Percentiles rank a stretch among this genome's conserved stretches.
These are phyloP conservation scores for Scaptomyza parva DNA, from an alignment of 2,888 invertebrate species.

Conservation along the genomic window DNA sequence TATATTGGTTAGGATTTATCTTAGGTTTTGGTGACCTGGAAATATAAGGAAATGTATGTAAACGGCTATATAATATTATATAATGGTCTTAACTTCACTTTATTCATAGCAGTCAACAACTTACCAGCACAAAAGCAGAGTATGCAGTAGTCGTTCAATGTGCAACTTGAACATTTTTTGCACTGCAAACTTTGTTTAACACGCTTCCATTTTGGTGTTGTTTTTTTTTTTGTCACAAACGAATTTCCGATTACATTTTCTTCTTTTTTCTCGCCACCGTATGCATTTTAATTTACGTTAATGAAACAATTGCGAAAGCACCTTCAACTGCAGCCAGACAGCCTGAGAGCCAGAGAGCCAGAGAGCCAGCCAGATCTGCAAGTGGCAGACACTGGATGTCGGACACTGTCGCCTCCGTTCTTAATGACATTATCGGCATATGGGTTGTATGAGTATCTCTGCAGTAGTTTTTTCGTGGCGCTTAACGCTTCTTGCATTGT, in stretches of 20 bases:
- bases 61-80: no score
- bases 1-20: background rate
- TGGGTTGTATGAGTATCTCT: constrained; percentile 59
- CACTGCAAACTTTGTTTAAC: constrained; percentile 2
- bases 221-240: constrained; percentile 45
- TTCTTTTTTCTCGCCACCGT: constrained; percentile 49
- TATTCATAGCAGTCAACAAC: no score
- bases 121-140: background rate
- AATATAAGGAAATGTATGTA: background rate
- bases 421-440: constrained; percentile 73
- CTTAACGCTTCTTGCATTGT: constrained; percentile 50
- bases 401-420: constrained; percentile 9
- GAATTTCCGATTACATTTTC: constrained; percentile 74
- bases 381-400: background rate
- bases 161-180: background rate
- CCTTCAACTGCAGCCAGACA: constrained; percentile 1
- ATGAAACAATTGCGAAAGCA: constrained; percentile 67
- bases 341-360: no score
- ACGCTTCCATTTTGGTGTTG: constrained; percentile 16
- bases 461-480: constrained; percentile 21
- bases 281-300: constrained; percentile 76
- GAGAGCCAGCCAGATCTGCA: no score
- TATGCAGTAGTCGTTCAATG: background rate
- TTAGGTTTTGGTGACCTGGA: background rate
- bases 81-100: no score